Evolutionary conservation across 2,113 vertebrate genomes (phyloP).

Genomic region (Scopus umbretta): DNA sequence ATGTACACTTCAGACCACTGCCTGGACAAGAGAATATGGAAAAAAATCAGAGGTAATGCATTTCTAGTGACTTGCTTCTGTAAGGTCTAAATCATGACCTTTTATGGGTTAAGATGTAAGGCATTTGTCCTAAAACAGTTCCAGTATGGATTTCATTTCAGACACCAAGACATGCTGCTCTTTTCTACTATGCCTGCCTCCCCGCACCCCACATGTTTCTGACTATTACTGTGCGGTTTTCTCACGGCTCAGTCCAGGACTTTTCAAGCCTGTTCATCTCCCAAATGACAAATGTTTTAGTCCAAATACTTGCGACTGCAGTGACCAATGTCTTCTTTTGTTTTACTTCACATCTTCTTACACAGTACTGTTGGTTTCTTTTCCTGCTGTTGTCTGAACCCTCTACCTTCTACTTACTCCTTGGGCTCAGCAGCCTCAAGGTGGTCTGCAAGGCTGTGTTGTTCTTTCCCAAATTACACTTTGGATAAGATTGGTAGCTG

Average conservation of each 20-base stretch:
- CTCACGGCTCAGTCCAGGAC: not conserved
- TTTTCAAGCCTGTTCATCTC: not conserved
- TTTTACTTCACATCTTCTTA: not conserved
- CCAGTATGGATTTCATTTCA: not conserved
- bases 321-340: not conserved
- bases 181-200: not conserved
- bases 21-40: not conserved
- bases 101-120: not conserved
- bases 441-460: not conserved
- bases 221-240: not conserved
- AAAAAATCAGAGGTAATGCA: not conserved
- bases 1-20: not conserved
- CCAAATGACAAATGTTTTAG: not conserved
- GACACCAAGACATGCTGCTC: not conserved
- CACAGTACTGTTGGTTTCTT: not conserved
- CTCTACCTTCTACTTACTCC: not conserved
- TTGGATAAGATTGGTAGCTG: not conserved
- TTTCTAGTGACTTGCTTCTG: not conserved
- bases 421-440: not conserved
- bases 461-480: not conserved
- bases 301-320: not conserved
- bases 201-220: not conserved
- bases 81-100: not conserved
- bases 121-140: not conserved
- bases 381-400: not conserved